Base-by-base conservation (phyloP, 2,888 invertebrate genomes). In the Drosophila quinaria region DNA sequence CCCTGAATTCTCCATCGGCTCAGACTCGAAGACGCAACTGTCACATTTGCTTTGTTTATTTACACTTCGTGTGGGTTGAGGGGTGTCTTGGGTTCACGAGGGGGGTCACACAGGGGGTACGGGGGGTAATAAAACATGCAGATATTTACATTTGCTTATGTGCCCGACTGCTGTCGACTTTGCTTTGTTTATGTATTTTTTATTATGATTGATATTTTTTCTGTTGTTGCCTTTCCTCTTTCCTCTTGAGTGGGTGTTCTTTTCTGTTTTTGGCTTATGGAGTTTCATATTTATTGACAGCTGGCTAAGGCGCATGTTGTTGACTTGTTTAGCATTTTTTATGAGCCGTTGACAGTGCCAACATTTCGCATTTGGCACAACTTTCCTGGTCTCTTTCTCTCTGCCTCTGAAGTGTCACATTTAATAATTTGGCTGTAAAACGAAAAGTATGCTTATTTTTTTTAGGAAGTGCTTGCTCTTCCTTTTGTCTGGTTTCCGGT, bases 141-240 rank as follows among this genome's bases (percentile, higher is more conserved):
- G 42, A 79, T 75, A 78, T 80, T 78, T 80, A 81, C 80, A 80
- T 80, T 80, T 79, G 62, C 82, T 80, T 71, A 69, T 81, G 77
- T 75, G 69, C 67, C 68, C 50, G 25, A 25, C 25, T 25, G 81
- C 69, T 74, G 74, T 79, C 66, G 79, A 63, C 70, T 76, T 78
- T 79, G 70, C 80, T 77, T 80, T 81, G 83, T 82, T 79, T 81
- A 80, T 82, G 80, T 77, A 82, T 80, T 81, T 82, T 81, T 81
- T 81, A 81, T 81, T 81, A 81, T 81, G 83, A 81, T 81, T 81
- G 81, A 81, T 81, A 82, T 81, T 81, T 82, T 79, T 80, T 67
- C 25, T 65, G n/a, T n/a, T 59, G 46, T 44, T 65, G 31, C 54
- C 8, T 8, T 51, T 25, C 25, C 25, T 25, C 41, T 41, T 49